These are phyloP conservation scores for Drosophila aff. DNA, from an alignment of 1,140 invertebrate species.

Conservation along the genomic window DNA sequence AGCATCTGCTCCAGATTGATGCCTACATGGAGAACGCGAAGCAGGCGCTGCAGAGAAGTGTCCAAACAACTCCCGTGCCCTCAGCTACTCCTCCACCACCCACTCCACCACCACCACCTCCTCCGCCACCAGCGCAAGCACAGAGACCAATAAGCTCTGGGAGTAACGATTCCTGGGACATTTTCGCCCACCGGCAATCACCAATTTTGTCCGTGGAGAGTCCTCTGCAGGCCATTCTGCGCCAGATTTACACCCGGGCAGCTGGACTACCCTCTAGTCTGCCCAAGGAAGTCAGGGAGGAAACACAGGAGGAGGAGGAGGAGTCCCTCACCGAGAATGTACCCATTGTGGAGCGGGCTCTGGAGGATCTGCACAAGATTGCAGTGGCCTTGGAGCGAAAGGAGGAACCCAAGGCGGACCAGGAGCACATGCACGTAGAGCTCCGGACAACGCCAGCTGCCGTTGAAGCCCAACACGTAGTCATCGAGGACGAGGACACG, in stretches of 20 bases:
- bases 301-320: slow-evolving; percentile 3
- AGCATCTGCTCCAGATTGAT: slow-evolving; percentile 80
- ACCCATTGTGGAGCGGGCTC: slow-evolving; percentile 75
- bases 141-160: slow-evolving; percentile 17
- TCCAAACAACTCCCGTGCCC: slow-evolving; percentile 35
- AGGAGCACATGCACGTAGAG: slow-evolving; percentile 47
- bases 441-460: slow-evolving; percentile 58
- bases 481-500: slow-evolving; percentile 56
- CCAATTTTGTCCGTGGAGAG: slow-evolving; percentile 69
- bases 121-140: not conserved
- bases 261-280: slow-evolving; percentile 41
- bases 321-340: slow-evolving; percentile 60
- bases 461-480: slow-evolving; percentile 57
- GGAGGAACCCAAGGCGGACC: slow-evolving; percentile 5
- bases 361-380: slow-evolving; percentile 71
- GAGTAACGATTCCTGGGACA: slow-evolving; percentile 61
- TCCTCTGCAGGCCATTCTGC: slow-evolving; percentile 71
- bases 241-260: slow-evolving; percentile 71
- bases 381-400: slow-evolving; percentile 49
- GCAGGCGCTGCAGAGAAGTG: slow-evolving; percentile 67
- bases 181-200: slow-evolving; percentile 64
- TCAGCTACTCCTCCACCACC: slow-evolving; percentile 17
- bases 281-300: slow-evolving; percentile 39
- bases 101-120: not conserved
- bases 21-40: slow-evolving; percentile 82